Percentiles rank a stretch among this genome's conserved stretches.
phyloP scores from a whole-genome alignment of 2,797 vertebrate species.

The Tapera naevia region DNA sequence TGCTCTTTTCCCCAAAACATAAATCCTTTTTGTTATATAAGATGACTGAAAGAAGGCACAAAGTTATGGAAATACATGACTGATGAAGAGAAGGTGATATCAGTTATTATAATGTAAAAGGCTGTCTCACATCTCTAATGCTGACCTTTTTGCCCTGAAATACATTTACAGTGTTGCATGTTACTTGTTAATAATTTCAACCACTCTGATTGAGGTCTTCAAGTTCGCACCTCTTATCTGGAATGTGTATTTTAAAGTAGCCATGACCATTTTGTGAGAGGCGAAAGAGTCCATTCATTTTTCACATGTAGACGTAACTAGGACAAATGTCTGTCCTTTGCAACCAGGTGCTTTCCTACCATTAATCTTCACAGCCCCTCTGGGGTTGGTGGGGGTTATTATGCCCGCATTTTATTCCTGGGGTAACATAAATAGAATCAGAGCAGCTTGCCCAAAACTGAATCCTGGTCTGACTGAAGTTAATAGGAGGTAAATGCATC shows the following conservation, averaged over 20 bases:
- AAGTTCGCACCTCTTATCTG: background rate
- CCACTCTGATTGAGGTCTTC: background rate
- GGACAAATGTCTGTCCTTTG: slow-evolving; percentile 40
- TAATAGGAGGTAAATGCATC: background rate
- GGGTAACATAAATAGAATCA: background rate
- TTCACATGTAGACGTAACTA: slow-evolving; percentile 8
- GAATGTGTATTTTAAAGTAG: background rate
- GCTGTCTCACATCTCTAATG: background rate
- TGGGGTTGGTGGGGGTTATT: background rate
- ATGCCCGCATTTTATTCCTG: background rate
- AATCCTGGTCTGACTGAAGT: background rate
- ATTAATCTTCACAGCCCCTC: slow-evolving; percentile 39
- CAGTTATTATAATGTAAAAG: slow-evolving; percentile 24
- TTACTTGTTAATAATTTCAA: slow-evolving; percentile 15
- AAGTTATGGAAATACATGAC: slow-evolving; percentile 1
- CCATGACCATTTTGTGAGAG: background rate
- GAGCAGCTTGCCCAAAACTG: background rate
- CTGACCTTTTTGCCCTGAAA: slow-evolving; percentile 36
- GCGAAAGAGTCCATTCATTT: background rate
- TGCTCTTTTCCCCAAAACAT: background rate
- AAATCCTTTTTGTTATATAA: slow-evolving; percentile 16
- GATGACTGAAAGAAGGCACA: background rate
- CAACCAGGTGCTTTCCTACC: slow-evolving; percentile 3
- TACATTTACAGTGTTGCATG: background rate
- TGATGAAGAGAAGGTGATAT: background rate